These are phyloP conservation scores for Tragopan temminckii DNA, from an alignment of 2,797 vertebrate genomes.

Conservation along the genomic window DNA sequence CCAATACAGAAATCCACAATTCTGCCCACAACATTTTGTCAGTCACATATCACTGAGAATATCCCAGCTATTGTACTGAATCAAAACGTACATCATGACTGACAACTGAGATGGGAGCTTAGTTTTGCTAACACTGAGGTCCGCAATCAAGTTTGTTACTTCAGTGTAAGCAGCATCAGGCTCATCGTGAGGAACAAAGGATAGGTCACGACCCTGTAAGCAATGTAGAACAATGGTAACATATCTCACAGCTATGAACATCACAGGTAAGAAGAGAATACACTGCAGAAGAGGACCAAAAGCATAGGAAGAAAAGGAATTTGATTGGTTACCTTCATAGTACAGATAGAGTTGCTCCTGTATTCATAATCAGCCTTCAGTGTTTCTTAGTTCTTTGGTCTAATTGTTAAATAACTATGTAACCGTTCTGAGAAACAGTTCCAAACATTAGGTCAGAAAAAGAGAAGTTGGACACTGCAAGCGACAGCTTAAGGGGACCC, in stretches of 20 bases:
- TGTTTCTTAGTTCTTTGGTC: neutral
- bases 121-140: neutral
- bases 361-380: neutral
- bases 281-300: neutral
- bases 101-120: neutral
- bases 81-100: accelerated
- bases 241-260: accelerated
- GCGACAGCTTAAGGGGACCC: neutral
- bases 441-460: neutral
- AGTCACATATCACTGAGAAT: neutral
- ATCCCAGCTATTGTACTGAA: neutral
- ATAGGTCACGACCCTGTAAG: accelerated
- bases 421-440: neutral
- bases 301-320: neutral
- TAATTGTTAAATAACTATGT: neutral
- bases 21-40: neutral
- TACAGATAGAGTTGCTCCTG: neutral
- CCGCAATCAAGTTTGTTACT: neutral
- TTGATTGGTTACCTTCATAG: neutral
- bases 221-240: accelerated
- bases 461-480: neutral
- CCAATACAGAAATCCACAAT: neutral
- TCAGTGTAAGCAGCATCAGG: neutral
- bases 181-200: neutral
- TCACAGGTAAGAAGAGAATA: neutral